Conservation (phyloP, 2,113 vertebrate genomes). For the Struthio camelus region DNA sequence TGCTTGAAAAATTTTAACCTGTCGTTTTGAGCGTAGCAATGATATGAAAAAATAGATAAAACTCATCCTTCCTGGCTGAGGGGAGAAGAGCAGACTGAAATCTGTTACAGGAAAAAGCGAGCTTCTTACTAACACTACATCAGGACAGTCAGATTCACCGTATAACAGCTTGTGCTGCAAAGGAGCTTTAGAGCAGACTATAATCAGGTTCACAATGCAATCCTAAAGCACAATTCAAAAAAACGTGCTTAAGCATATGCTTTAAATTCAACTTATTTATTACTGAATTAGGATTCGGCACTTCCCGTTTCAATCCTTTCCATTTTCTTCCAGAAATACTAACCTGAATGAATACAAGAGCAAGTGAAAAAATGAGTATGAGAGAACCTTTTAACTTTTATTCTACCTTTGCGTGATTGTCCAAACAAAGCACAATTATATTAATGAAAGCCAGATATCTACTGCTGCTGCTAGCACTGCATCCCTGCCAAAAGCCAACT, state of each 20-base stretch:
- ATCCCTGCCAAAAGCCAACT: not conserved
- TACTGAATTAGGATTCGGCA: not conserved
- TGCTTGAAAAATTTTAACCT: not conserved
- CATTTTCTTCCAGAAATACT: not conserved
- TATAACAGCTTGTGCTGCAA: not conserved
- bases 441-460: not conserved
- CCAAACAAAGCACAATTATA: not conserved
- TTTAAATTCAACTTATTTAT: not conserved
- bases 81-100: not conserved
- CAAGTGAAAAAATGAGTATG: not conserved
- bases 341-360: not conserved
- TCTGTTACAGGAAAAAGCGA: not conserved
- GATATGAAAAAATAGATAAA: not conserved
- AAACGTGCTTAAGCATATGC: not conserved
- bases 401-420: not conserved
- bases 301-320: not conserved
- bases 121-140: not conserved
- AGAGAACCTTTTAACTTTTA: not conserved
- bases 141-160: not conserved
- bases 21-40: not conserved
- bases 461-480: not conserved
- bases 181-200: not conserved
- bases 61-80: not conserved
- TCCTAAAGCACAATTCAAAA: not conserved
- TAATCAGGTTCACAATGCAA: not conserved